Percentiles rank a stretch among this genome's conserved stretches.
phyloP scores from a whole-genome alignment of 2,113 vertebrate species.

The Hippocampus comes region DNA sequence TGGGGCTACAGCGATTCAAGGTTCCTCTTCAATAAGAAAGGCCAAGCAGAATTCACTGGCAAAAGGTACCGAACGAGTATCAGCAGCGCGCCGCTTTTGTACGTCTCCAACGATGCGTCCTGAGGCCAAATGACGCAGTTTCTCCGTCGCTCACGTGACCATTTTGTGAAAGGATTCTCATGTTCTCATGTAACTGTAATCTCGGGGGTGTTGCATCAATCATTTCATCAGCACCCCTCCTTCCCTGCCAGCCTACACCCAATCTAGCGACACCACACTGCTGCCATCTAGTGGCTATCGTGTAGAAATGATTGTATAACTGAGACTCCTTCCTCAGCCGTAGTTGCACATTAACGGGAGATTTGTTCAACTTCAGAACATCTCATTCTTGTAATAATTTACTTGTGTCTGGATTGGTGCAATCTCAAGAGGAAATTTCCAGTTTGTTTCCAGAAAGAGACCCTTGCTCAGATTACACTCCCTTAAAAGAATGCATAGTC shows the following conservation, averaged over 20 bases:
- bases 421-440: not conserved
- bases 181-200: conserved; percentile 4
- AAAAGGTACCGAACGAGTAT: conserved; percentile 77
- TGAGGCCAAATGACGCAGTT: not conserved
- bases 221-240: conserved; percentile 21
- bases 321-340: conserved; percentile 20
- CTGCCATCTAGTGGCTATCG: conserved; percentile 70
- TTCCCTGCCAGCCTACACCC: conserved; percentile 11
- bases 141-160: conserved; percentile 2
- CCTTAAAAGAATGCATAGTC: not conserved
- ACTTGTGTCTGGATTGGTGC: not conserved
- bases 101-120: not conserved
- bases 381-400: conserved; percentile 3
- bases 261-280: conserved; percentile 61
- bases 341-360: conserved; percentile 28
- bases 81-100: not conserved
- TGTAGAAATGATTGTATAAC: conserved; percentile 31
- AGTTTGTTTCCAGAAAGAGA: not conserved
- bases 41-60: conserved; percentile 93
- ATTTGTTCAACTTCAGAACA: not conserved
- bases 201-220: conserved; percentile 24
- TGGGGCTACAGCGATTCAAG: conserved; percentile 97
- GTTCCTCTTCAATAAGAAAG: conserved; percentile 95
- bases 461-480: not conserved
- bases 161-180: conserved; percentile 10